These are phyloP conservation scores for Thryonomys swinderianus DNA, from an alignment of 2,113 vertebrate genomes.

Conservation along the genomic window DNA sequence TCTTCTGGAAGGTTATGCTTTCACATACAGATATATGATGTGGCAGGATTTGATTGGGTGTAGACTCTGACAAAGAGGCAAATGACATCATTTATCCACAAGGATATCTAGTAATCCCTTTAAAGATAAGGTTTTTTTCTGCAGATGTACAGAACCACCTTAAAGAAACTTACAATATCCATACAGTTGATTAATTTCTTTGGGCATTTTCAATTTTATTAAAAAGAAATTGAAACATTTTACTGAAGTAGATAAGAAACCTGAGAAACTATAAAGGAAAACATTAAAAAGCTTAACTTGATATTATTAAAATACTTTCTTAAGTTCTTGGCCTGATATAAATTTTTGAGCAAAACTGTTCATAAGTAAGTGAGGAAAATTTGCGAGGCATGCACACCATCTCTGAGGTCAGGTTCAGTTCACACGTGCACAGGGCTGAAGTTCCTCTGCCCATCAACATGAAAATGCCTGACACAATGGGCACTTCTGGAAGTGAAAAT, in stretches of 20 bases:
- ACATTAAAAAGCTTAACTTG: not conserved
- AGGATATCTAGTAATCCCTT: not conserved
- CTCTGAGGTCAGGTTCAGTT: not conserved
- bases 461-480: not conserved
- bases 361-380: not conserved
- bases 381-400: not conserved
- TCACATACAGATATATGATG: not conserved
- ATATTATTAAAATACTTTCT: not conserved
- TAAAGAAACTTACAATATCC: not conserved
- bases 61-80: not conserved
- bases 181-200: not conserved
- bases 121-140: not conserved
- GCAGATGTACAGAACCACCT: not conserved
- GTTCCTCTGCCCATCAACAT: not conserved
- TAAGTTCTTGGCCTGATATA: not conserved
- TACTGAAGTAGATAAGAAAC: not conserved
- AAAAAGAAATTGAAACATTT: not conserved
- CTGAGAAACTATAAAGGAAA: slow-evolving; percentile 10
- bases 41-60: not conserved
- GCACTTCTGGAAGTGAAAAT: not conserved
- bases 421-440: not conserved
- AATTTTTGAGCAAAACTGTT: not conserved
- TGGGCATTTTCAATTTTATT: not conserved
- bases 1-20: not conserved
- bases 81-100: not conserved